phyloP scores from a whole-genome alignment of 2,797 vertebrate genomes.

The Astyanax mexicanus region DNA sequence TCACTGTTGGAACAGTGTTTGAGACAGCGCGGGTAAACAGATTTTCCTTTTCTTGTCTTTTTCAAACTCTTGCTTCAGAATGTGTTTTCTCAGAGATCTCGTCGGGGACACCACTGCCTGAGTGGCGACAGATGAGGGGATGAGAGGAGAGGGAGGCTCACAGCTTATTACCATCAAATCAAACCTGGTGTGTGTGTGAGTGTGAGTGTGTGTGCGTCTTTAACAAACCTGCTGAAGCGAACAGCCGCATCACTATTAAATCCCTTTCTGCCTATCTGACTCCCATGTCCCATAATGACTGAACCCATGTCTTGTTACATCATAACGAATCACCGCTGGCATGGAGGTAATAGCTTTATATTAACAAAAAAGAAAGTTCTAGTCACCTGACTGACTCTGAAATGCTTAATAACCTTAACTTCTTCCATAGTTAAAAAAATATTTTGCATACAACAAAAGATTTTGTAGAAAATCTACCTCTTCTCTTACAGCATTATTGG shows the following conservation, averaged over 20 bases:
- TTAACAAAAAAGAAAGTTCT: background rate
- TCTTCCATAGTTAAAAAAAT: too few species aligned
- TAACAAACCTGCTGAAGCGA: constrained; percentile 30
- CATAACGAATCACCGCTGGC: constrained; percentile 30
- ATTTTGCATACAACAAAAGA: too few species aligned
- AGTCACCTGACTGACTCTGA: background rate
- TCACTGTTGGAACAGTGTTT: constrained; percentile 12
- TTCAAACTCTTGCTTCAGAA: constrained; percentile 2
- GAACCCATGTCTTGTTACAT: constrained; percentile 48
- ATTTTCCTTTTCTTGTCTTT: background rate
- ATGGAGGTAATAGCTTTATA: constrained; percentile 1
- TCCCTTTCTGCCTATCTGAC: constrained; percentile 34
- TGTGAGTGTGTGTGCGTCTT: constrained; percentile 35
- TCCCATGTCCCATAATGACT: constrained; percentile 48
- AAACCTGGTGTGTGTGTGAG: background rate
- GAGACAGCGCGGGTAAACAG: constrained; percentile 1
- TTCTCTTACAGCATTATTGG: too few species aligned
- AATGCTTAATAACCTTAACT: background rate
- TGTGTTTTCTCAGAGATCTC: constrained; percentile 28
- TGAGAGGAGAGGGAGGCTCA: constrained; percentile 40
- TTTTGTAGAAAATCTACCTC: too few species aligned
- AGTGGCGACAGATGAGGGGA: constrained; percentile 35
- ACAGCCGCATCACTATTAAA: constrained; percentile 12
- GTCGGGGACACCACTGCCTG: constrained; percentile 18
- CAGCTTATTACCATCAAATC: constrained; percentile 42